These are phyloP conservation scores for Nycticebus coucang DNA, from an alignment of 2,113 vertebrate genomes.

Conservation along the genomic window DNA sequence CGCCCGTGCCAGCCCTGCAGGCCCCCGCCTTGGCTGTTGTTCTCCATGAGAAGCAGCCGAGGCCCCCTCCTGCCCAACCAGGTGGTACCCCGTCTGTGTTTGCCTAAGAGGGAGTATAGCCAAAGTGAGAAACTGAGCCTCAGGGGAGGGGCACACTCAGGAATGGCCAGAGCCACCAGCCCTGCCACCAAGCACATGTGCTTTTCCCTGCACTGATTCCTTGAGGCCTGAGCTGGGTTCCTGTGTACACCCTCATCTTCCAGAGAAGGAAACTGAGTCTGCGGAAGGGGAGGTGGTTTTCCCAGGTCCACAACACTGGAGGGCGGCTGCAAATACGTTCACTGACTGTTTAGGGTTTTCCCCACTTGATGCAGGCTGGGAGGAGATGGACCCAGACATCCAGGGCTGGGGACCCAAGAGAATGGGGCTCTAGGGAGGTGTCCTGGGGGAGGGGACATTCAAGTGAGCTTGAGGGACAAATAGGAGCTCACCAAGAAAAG, in stretches of 20 bases:
- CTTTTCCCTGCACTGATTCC: no score
- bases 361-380: neutral
- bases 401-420: neutral
- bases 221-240: neutral
- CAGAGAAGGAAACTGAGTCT: neutral
- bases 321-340: no score
- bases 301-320: neutral
- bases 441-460: neutral
- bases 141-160: neutral
- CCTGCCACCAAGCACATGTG: no score
- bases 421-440: neutral
- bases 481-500: no score
- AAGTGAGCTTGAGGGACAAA: neutral
- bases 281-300: neutral
- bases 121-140: neutral
- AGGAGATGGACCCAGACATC: neutral
- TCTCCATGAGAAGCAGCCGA: neutral
- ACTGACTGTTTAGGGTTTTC: neutral
- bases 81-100: neutral
- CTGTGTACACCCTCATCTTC: neutral
- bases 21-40: neutral
- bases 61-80: neutral
- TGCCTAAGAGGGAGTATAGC: neutral
- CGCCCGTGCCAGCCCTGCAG: neutral
- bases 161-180: accelerated